Evolutionary conservation across 2,113 vertebrate species (phyloP).

Genomic region (Heliornis fulica): DNA sequence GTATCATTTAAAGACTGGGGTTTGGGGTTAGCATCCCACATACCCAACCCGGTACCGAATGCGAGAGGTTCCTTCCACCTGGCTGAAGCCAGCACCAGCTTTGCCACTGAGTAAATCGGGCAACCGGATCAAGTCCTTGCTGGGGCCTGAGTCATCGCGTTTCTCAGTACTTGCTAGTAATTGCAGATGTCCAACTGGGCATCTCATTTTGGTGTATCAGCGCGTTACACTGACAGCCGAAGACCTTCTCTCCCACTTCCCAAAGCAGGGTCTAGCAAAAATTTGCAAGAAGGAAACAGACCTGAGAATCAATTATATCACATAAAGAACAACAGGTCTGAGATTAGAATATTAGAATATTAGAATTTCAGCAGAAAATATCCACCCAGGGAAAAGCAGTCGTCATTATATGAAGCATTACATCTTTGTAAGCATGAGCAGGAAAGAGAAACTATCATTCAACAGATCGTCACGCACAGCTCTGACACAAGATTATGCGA

Average conservation of each 20-base stretch:
- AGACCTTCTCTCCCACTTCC: neutral
- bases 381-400: neutral
- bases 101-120: neutral
- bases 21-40: neutral
- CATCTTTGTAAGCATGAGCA: neutral
- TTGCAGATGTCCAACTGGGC: neutral
- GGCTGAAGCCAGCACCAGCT: neutral
- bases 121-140: rapidly evolving
- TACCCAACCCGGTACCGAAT: neutral
- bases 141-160: neutral
- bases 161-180: neutral
- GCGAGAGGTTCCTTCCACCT: neutral
- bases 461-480: neutral
- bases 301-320: neutral
- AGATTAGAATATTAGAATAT: too few species aligned
- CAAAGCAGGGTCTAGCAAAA: neutral
- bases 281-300: neutral
- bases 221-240: neutral
- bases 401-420: neutral
- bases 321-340: neutral
- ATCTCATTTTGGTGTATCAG: neutral
- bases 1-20: neutral
- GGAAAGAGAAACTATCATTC: neutral
- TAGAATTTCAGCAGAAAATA: too few species aligned
- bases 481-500: neutral